Percentiles rank a stretch among this genome's conserved stretches.
These are phyloP conservation scores for Seriola aureovittata DNA, from an alignment of 2,113 vertebrate genomes.

Conservation along the genomic window DNA sequence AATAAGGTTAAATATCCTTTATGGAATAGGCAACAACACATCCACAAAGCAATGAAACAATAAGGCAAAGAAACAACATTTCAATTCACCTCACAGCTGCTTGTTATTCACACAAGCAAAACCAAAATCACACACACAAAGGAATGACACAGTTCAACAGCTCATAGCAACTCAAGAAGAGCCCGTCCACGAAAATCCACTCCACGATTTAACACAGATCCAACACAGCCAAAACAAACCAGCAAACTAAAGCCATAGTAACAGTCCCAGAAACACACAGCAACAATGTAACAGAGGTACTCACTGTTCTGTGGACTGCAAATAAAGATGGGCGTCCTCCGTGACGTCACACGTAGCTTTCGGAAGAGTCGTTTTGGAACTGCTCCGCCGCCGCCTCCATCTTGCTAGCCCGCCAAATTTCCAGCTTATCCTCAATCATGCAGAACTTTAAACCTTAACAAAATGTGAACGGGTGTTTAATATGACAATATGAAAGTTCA, in stretches of 20 bases:
- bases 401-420: too few species aligned
- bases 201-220: background rate
- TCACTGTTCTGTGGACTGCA: background rate
- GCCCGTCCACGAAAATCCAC: background rate
- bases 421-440: too few species aligned
- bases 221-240: background rate
- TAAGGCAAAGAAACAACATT: background rate
- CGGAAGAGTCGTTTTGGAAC: too few species aligned
- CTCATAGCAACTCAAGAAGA: too few species aligned
- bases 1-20: too few species aligned
- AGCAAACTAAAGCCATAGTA: background rate
- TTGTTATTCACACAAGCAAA: background rate
- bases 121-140: too few species aligned
- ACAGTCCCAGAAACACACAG: background rate
- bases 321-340: too few species aligned
- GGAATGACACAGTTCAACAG: background rate
- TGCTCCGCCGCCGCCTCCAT: too few species aligned
- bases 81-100: background rate
- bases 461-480: too few species aligned
- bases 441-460: too few species aligned
- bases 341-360: too few species aligned
- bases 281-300: background rate
- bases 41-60: background rate
- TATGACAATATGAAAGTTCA: too few species aligned
- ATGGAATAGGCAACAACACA: background rate